Conservation (phyloP, 2,797 vertebrate species). For the Odontamblyopus rebecca region DNA sequence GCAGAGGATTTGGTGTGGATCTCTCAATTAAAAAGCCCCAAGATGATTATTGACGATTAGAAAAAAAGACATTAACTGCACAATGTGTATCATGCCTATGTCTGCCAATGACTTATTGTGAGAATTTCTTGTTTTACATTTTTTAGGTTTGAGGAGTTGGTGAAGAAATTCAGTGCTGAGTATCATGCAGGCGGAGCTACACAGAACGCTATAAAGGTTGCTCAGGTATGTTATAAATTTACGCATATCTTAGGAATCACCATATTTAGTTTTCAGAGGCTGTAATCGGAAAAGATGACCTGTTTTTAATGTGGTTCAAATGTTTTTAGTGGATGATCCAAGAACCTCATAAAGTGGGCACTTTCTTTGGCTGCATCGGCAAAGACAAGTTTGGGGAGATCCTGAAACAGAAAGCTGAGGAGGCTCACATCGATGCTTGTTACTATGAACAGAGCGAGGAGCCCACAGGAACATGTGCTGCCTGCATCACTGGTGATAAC, state of each 20-base stretch:
- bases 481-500: constrained; percentile 94
- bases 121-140: constrained; percentile 29
- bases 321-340: constrained; percentile 97
- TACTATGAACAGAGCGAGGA: constrained; percentile 94
- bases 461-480: constrained; percentile 94
- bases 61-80: too few relatives aligned
- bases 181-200: constrained; percentile 98
- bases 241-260: too few relatives aligned
- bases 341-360: constrained; percentile 88
- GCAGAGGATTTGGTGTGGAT: too few relatives aligned
- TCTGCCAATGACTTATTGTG: neutral
- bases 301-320: constrained; percentile 9
- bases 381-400: constrained; percentile 93
- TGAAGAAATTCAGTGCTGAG: constrained; percentile 95
- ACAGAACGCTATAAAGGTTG: constrained; percentile 97
- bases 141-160: constrained; percentile 91
- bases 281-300: neutral
- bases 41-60: too few relatives aligned
- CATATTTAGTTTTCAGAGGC: too few relatives aligned
- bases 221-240: constrained; percentile 85
- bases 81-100: neutral
- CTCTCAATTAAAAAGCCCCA: too few relatives aligned
- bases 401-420: constrained; percentile 90
- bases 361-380: constrained; percentile 98
- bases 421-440: constrained; percentile 90